Base-by-base conservation (phyloP, 2,888 invertebrate genomes). In the Acleris literana region DNA sequence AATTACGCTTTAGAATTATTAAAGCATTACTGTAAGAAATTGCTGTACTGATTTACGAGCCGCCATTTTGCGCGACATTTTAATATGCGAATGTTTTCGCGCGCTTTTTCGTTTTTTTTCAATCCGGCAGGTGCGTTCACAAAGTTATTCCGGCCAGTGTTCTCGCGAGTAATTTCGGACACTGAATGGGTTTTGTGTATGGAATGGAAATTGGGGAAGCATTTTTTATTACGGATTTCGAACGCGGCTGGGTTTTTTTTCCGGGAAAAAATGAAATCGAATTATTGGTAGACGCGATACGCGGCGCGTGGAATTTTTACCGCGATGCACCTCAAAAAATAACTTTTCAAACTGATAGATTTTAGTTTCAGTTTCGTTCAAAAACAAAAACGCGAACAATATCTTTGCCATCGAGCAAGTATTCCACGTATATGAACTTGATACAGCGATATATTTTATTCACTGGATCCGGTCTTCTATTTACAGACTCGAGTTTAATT, bases 1-100 rank as follows among this genome's bases (percentile, higher is more conserved):
- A 92, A 92, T 90, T 87, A 90, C 80, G 75, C 81, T 88, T 90
- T 85, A 86, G 87, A 86, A 86, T 89, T 89, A 88, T 87, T 89
- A 90, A 84, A 83, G 81, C 79, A 81, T 83, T 81, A 84, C 77
- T 75, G 80, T 79, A 81, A 87, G 88, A 85, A 90, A 90, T 89
- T 87, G 83, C 85, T 76, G 82, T 82, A 81, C 83, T 89, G 90
- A 92, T 91, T 90, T 89, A 90, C 81, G 82, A 82, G 74, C 76
- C 76, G 86, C 90, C 88, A 89, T 89, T 85, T 89, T 87, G 84
- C 73, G 86, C 84, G 87, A 88, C 86, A 88, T 87, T 87, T 87
- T 86, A 87, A 87, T 87, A 87, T 86, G 79, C 82, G 83, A 87
- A 88, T 85, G 83, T 82, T 83, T 85, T 82, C 79, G 80, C 80